phyloP scores from a whole-genome alignment of 2,797 vertebrate species.

The Coracias cyanogaster region DNA sequence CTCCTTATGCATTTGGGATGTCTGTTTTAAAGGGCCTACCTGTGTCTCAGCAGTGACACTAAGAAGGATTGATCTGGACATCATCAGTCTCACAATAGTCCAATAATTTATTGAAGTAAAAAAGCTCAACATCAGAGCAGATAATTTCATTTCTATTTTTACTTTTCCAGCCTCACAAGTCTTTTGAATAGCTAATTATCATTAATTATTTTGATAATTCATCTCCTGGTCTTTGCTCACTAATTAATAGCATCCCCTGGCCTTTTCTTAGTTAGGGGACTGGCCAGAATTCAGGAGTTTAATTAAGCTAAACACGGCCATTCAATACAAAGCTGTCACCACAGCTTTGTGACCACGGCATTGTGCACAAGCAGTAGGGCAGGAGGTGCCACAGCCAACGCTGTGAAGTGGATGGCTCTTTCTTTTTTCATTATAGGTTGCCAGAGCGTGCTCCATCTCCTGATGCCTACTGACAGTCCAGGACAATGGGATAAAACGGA shows the following conservation, averaged over 20 bases:
- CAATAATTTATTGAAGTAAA: neutral
- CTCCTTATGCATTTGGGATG: neutral
- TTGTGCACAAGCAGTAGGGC: neutral
- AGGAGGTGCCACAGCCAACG: rapidly evolving
- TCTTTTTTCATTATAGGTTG: rapidly evolving
- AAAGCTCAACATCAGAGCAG: neutral
- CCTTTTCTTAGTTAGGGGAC: neutral
- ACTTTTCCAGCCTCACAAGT: neutral
- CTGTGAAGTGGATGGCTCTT: neutral
- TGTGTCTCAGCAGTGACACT: neutral
- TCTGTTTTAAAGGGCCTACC: neutral
- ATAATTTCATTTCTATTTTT: neutral
- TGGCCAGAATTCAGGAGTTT: neutral
- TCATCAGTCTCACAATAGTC: neutral
- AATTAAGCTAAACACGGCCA: neutral
- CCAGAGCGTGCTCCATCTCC: neutral
- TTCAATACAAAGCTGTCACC: neutral
- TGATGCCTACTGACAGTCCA: neutral
- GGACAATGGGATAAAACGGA: neutral
- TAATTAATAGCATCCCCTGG: neutral
- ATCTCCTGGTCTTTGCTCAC: neutral
- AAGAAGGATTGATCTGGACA: neutral
- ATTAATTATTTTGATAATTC: neutral
- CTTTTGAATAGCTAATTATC: neutral
- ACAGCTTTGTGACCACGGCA: neutral